A percentile compares a stretch with the other conserved stretches of the same genome.
These are phyloP conservation scores for Aphelenchoides besseyi DNA, from an alignment of 1,140 invertebrate genomes.

Conservation along the genomic window DNA sequence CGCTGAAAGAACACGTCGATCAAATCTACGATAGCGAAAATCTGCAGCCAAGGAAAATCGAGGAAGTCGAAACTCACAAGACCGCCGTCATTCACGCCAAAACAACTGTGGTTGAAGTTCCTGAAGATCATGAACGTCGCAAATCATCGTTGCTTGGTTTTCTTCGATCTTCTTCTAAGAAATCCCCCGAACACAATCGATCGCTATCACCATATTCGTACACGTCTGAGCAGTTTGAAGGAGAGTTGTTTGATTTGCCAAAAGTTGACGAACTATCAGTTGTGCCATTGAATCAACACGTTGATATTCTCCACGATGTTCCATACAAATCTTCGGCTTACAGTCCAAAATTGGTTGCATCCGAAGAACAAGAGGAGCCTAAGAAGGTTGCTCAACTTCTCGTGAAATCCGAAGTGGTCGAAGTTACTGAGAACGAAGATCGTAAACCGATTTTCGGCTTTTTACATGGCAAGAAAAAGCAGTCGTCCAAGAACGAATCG, in stretches of 20 bases:
- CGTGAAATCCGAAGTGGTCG: too few species aligned
- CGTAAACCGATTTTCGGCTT: neutral
- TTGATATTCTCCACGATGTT: neutral
- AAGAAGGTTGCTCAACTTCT: neutral
- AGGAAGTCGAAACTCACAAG: neutral
- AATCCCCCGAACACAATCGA: neutral
- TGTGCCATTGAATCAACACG: neutral
- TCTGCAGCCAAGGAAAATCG: neutral
- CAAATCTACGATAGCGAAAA: neutral
- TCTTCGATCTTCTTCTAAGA: too few species aligned
- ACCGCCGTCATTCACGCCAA: neutral
- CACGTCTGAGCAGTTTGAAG: neutral
- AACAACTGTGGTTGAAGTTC: neutral
- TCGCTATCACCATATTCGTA: neutral
- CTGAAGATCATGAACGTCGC: neutral
- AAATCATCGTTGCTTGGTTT: neutral
- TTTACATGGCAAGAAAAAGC: neutral
- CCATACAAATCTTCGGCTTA: neutral
- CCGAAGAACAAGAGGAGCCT: neutral
- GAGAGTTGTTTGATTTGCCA: neutral
- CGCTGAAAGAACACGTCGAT: neutral
- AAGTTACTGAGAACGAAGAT: neutral
- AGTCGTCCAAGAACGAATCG: neutral
- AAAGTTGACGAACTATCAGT: neutral
- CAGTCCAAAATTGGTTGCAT: neutral